Evolutionary conservation across 2,888 invertebrate species (phyloP), one percentile per base, ranked within the genome.

Genomic region (Vanessa cardui): DNA sequence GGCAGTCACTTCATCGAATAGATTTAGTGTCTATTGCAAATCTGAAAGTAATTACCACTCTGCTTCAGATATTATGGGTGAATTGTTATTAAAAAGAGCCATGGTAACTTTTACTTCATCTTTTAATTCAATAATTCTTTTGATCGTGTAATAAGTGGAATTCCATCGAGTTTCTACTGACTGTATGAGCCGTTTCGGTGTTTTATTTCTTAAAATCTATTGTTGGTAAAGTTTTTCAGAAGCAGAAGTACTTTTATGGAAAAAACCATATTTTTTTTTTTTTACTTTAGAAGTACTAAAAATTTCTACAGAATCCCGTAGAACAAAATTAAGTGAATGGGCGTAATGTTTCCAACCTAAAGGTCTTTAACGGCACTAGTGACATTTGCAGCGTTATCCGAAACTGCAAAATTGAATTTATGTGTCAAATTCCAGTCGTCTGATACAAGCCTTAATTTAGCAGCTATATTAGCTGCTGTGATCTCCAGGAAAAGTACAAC

Each of bases 341-440:
- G 69, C 73, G 50, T 71, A 76, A 72, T 74, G 74, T 62, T 74
- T 76, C 74, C 74, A 73, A 9, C 58, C 62, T 46, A 75, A 46
- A 62, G 64, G 60, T 46, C 69, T 58, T 58, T 66, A 49, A 49
- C 18, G n/a, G 6, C 49, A 18, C 20, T 49, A n/a, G 18, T 9
- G 5, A 76, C 68, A 56, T 74, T 72, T 45, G 73, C 66, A n/a
- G 72, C 75, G 58, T 74, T 73, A 44, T 75, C 73, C 6, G 67
- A 62, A 6, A 71, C 68, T 31, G 18, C 62, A 9, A 68, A 39
- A 5, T 56, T 31, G 0, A 67, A 21, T 39, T 62, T 70, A n/a
- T n/a, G 8, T 64, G 39, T 33, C 1, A 67, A 18, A 20, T 60
- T 46, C 67, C 62, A 70, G 12, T 66, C 63, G n/a, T 58, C 50